These are phyloP conservation scores for Magallana angulata DNA, from an alignment of 1,140 invertebrate species.

Conservation along the genomic window DNA sequence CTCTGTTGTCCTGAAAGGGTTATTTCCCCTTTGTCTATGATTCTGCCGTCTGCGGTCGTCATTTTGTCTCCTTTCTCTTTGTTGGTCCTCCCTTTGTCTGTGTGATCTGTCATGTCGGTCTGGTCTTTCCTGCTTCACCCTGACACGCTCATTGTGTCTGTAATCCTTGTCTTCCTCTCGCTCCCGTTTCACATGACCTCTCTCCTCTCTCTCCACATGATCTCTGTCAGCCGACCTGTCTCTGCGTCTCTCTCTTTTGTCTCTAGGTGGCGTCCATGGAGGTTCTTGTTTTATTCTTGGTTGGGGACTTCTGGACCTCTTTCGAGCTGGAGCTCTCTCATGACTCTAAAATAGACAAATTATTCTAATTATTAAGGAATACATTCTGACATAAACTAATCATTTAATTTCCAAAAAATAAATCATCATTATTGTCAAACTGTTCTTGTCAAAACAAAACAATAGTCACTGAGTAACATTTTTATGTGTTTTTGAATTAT, in stretches of 20 bases:
- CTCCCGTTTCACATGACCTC: background rate
- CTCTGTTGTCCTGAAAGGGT: constrained; percentile 56
- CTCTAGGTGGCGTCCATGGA: constrained; percentile 22
- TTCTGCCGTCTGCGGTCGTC: constrained; percentile 63
- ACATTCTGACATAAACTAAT: too few species aligned
- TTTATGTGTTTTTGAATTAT: too few species aligned
- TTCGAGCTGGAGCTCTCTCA: background rate
- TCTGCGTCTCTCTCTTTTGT: background rate
- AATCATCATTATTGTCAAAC: too few species aligned
- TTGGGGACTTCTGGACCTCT: background rate
- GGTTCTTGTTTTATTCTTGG: background rate
- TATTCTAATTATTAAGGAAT: too few species aligned
- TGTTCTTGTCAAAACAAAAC: too few species aligned
- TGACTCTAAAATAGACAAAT: background rate
- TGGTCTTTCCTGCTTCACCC: constrained; percentile 39
- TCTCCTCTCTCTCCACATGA: background rate
- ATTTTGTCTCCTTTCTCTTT: constrained; percentile 60
- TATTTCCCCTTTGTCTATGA: constrained; percentile 59
- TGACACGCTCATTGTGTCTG: background rate
- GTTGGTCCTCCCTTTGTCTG: constrained; percentile 57
- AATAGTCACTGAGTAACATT: too few species aligned
- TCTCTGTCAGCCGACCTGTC: background rate
- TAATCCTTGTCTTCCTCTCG: constrained; percentile 38
- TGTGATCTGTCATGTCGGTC: constrained; percentile 45
- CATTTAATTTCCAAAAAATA: too few species aligned